Percentiles rank a stretch among this genome's conserved stretches.
Evolutionary conservation across 1,140 invertebrate genomes (phyloP).

Genomic region (Sipha flava): DNA sequence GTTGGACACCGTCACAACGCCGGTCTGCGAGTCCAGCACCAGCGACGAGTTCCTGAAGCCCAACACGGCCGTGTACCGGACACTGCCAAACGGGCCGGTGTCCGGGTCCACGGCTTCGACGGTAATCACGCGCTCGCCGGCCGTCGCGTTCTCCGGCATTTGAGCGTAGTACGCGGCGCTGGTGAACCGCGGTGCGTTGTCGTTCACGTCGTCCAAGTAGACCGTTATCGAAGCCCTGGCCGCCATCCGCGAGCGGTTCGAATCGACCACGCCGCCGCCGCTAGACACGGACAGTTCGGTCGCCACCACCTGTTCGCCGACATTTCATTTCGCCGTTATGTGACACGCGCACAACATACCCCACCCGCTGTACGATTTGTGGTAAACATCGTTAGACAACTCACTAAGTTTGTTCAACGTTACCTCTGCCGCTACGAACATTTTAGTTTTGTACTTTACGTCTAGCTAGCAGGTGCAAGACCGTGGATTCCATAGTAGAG

Average conservation of each 20-base stretch:
- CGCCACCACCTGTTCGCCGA: conserved; percentile 42
- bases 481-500: too few species aligned
- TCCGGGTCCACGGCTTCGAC: conserved; percentile 49
- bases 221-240: conserved; percentile 65
- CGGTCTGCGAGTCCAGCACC: conserved; percentile 65
- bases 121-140: conserved; percentile 62
- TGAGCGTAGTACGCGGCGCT: conserved; percentile 61
- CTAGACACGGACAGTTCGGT: conserved; percentile 35
- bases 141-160: conserved; percentile 67
- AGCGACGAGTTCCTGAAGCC: conserved; percentile 67
- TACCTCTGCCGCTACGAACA: too few species aligned
- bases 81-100: conserved; percentile 46
- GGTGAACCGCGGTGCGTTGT: conserved; percentile 75
- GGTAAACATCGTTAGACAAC: too few species aligned
- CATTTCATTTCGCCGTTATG: too few species aligned
- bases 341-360: too few species aligned
- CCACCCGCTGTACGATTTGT: too few species aligned
- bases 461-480: too few species aligned
- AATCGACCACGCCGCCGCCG: conserved; percentile 49
- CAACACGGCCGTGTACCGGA: conserved; percentile 57
- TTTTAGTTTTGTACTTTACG: too few species aligned
- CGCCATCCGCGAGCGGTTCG: conserved; percentile 43
- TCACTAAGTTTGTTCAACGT: too few species aligned
- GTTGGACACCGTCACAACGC: conserved; percentile 67
- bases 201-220: conserved; percentile 78